Percentiles rank a stretch among this genome's conserved stretches.
Conservation (phyloP, 2,797 vertebrate genomes). For the Mustela erminea region DNA sequence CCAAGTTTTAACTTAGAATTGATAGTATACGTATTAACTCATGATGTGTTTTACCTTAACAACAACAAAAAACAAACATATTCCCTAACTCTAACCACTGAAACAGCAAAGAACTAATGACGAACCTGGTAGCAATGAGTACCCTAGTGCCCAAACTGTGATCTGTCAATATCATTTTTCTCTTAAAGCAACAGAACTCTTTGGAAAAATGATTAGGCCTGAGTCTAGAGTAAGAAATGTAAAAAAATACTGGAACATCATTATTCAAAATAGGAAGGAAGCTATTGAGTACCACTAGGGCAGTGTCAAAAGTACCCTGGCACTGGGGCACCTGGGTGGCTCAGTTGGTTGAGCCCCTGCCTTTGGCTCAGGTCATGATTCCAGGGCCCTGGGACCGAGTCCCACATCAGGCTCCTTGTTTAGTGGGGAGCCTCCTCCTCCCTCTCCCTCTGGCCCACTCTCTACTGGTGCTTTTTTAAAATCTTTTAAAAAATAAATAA, state of each 20-base stretch:
- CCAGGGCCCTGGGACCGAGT: background rate
- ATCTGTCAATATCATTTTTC: background rate
- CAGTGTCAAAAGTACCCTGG: background rate
- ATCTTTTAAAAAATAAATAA: background rate
- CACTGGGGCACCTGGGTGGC: background rate
- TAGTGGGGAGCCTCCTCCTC: background rate
- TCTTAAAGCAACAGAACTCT: background rate
- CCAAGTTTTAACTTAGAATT: background rate
- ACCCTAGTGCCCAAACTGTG: background rate
- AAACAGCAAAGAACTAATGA: background rate
- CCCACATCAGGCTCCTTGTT: background rate
- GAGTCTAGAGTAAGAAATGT: background rate
- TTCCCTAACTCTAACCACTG: background rate
- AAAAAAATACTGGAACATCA: background rate
- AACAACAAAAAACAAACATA: background rate
- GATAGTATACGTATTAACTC: background rate
- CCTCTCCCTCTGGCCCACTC: background rate
- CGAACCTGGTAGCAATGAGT: background rate
- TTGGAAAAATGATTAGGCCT: background rate
- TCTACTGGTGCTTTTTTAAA: background rate
- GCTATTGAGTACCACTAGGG: background rate
- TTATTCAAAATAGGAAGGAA: constrained; percentile 25
- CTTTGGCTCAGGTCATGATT: background rate
- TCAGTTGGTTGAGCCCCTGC: background rate
- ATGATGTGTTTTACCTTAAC: background rate